Evolutionary conservation across 2,888 invertebrate species (phyloP), one percentile per base, ranked within the genome.

Genomic region (Sisyra nigra): DNA sequence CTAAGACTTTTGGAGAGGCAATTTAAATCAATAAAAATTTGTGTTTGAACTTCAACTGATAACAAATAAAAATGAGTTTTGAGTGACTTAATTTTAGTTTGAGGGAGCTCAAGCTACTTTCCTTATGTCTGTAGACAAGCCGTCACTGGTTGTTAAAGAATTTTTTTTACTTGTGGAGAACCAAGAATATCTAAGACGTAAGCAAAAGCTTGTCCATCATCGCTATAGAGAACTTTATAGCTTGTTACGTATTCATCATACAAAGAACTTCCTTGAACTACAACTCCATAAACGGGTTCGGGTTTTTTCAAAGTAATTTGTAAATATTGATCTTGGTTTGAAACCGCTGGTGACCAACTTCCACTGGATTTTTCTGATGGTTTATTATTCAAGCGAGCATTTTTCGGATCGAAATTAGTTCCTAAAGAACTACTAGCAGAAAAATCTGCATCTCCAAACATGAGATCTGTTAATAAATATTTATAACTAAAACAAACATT

Each of bases 171-270:
- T 61, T 73, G 69, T 1, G 76, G 73, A 41, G n/a, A 24, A 17
- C 32, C 32, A 4, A 17, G 30, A n/a, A 61, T 57, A 36, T 69
- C 72, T 1, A 68, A 59, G 8, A 81, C 64, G 38, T 72, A 71
- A 18, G 73, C 72, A 57, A 73, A 83, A 2, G 63, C 58, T 18
- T 59, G 55, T 0, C 76, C 79, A 55, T 84, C 77, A 9, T 71
- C 70, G 15, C 84, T 81, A 53, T 81, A 80, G 48, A 79, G 54
- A 3, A 85, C 66, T 53, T 75, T 72, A 54, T 81, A 89, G 52
- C 82, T 78, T 13, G 83, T 85, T 33, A 89, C 82, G 58, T 76
- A 85, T 54, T 81, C 74, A 49, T 80, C 70, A 46, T 72, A 72
- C 2, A 71, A 53, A 0, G 77, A 74, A 56, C 74, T 78, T 14